Evolutionary conservation across 2,888 invertebrate genomes (phyloP).

Genomic region (Drosophila subquinaria): DNA sequence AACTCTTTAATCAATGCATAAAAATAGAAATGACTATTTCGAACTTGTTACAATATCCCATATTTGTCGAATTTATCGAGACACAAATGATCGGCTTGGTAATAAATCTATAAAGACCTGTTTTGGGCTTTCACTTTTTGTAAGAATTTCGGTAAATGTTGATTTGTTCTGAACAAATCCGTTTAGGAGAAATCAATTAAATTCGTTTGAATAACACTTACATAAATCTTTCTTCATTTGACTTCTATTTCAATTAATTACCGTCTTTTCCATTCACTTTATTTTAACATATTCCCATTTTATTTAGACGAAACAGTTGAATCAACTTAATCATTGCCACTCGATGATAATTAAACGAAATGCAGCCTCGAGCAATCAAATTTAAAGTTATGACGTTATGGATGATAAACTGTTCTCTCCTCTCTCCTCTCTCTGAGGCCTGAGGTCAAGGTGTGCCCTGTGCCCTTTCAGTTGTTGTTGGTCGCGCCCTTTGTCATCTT

Average conservation of each 20-base stretch:
- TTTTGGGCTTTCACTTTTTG: constrained; percentile 17
- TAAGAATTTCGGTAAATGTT: constrained; percentile 6
- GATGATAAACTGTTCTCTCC: too few relatives aligned
- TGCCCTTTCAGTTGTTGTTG: constrained; percentile 6
- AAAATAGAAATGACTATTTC: background rate
- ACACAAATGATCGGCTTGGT: background rate
- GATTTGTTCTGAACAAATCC: constrained; percentile 9
- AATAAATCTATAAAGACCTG: constrained; percentile 9
- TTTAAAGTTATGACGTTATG: background rate
- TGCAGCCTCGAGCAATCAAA: constrained; percentile 22
- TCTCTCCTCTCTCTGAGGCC: background rate
- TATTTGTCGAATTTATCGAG: too few relatives aligned
- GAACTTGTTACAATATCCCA: too few relatives aligned
- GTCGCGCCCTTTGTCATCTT: constrained; percentile 41
- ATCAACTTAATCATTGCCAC: constrained; percentile 15
- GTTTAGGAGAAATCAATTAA: constrained; percentile 1
- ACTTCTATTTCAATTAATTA: background rate
- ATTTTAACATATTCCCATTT: background rate
- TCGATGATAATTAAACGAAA: constrained; percentile 20
- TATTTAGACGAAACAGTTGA: constrained; percentile 19
- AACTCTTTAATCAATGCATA: background rate
- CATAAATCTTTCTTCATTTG: background rate
- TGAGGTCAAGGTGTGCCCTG: constrained; percentile 54
- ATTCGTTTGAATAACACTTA: background rate
- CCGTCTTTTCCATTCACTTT: constrained; percentile 2